Evolutionary conservation across 2,888 invertebrate genomes (phyloP).

Genomic region (Pilophorus perplexus): DNA sequence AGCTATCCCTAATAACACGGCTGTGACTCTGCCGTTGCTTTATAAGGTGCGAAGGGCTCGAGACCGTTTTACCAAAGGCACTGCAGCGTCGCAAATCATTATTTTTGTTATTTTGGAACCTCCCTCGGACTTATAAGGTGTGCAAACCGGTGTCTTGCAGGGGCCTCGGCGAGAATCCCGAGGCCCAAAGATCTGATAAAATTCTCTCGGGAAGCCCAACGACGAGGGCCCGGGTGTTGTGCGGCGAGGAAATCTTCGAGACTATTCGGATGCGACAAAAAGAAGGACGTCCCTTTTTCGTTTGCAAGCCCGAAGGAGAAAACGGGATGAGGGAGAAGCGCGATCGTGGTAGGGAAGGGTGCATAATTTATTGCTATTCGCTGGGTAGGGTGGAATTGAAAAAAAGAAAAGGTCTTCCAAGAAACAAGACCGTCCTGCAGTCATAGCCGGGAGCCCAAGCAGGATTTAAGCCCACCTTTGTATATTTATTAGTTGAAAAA

Average conservation of each 20-base stretch:
- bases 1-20: too few species aligned
- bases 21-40: neutral
- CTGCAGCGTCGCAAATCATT: conserved; percentile 14
- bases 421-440: conserved; percentile 21
- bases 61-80: neutral
- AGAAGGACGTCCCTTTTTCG: conserved; percentile 26
- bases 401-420: neutral
- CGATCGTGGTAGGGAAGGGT: conserved; percentile 1
- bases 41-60: neutral
- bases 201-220: neutral
- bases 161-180: neutral
- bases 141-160: neutral
- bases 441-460: conserved; percentile 2
- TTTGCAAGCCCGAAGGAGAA: conserved; percentile 3
- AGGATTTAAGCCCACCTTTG: neutral
- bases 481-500: neutral
- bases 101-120: conserved; percentile 20
- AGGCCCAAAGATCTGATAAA: conserved; percentile 14
- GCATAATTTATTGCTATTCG: conserved; percentile 27
- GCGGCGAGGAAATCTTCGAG: neutral
- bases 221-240: neutral
- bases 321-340: neutral
- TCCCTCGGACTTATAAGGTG: conserved; percentile 7
- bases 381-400: conserved; percentile 7
- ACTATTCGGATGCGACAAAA: conserved; percentile 25